Evolutionary conservation across 2,888 invertebrate genomes (phyloP).

Genomic region (Drosophila nr. perissopoda): DNA sequence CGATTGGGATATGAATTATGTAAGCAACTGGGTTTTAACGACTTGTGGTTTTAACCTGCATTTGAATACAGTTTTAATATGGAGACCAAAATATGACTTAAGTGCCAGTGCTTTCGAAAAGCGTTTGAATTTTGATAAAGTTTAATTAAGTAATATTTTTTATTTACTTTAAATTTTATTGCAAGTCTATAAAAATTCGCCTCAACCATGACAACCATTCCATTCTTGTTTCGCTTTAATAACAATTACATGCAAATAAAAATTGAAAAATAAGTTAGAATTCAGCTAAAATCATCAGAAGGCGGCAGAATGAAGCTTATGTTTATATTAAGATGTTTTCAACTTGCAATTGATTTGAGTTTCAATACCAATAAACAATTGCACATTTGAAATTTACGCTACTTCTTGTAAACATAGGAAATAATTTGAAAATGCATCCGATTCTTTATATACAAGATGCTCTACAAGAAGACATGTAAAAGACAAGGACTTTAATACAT

Average conservation of each 20-base stretch:
- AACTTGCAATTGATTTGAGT: neutral
- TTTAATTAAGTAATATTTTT: neutral
- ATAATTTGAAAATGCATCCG: neutral
- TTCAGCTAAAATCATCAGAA: neutral
- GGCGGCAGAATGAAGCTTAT: slow-evolving; percentile 5
- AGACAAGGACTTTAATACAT: neutral
- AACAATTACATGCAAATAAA: neutral
- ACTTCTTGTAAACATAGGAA: neutral
- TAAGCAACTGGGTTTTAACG: neutral
- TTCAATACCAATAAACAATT: too few species aligned
- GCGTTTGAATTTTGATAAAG: neutral
- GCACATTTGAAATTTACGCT: neutral
- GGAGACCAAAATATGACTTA: neutral
- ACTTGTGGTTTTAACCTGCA: neutral
- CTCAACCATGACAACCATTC: neutral
- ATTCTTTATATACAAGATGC: neutral
- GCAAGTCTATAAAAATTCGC: neutral
- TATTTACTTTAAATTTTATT: neutral
- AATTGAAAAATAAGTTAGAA: too few species aligned
- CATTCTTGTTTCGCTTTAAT: neutral
- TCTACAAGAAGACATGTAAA: neutral
- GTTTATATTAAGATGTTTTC: neutral
- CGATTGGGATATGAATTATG: neutral
- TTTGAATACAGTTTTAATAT: neutral
- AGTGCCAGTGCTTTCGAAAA: neutral